Evolutionary conservation across 2,888 invertebrate genomes (phyloP).

Genomic region (Pilophorus perplexus): DNA sequence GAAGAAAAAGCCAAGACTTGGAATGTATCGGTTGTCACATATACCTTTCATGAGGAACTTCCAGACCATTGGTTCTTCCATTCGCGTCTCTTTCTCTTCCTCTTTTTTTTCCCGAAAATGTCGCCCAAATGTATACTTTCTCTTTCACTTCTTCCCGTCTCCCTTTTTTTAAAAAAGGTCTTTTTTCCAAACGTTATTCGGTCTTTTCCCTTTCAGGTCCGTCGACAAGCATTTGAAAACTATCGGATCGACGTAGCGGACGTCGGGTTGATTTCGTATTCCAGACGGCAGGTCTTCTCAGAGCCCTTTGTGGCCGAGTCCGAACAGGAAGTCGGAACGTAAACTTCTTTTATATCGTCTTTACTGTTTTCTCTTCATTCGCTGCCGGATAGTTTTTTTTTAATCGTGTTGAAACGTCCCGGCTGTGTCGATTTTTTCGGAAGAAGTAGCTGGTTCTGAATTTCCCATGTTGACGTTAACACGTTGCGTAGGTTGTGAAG

Average conservation of each 20-base stretch:
- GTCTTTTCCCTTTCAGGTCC: neutral
- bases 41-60: conserved; percentile 38
- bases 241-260: neutral
- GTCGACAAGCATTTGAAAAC: neutral
- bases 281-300: neutral
- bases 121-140: conserved; percentile 18
- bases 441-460: no score
- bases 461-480: no score
- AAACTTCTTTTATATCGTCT: no score
- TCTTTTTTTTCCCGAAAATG: conserved; percentile 10
- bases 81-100: conserved; percentile 15
- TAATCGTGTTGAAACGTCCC: no score
- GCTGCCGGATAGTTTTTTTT: no score
- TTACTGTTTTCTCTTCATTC: no score
- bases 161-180: neutral
- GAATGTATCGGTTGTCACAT: conserved; percentile 39
- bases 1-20: conserved; percentile 8
- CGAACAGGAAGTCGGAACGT: conserved; percentile 9
- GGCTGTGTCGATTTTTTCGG: no score
- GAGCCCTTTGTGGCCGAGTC: neutral
- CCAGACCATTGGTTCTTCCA: conserved; percentile 40
- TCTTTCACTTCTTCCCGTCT: neutral
- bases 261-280: neutral
- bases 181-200: neutral
- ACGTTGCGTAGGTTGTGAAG: no score